phyloP scores from a whole-genome alignment of 30 jellyfish, hydroid and myxozoan genomes.

The Morbakka virulenta region DNA sequence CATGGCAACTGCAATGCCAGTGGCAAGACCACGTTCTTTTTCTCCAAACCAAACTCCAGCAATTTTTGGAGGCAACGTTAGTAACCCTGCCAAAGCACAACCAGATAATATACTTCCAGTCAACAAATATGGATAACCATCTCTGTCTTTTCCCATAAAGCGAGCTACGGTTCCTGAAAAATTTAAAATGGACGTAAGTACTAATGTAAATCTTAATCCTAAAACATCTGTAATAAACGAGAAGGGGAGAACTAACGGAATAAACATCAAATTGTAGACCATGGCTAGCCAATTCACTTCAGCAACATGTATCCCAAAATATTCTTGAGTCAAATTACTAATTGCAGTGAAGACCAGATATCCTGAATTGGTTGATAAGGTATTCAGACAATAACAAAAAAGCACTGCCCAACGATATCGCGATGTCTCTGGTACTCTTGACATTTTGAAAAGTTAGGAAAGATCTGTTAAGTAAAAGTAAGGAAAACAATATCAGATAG shows the following conservation, averaged over 20 bases:
- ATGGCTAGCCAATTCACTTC: slow-evolving; percentile 73
- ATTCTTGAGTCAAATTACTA: slow-evolving; percentile 54
- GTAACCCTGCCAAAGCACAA: slow-evolving; percentile 62
- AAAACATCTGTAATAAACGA: slow-evolving; percentile 38
- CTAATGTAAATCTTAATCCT: slow-evolving; percentile 57
- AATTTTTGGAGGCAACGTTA: slow-evolving; percentile 73
- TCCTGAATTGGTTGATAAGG: slow-evolving; percentile 55
- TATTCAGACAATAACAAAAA: slow-evolving; percentile 59
- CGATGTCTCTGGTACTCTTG: too few relatives aligned
- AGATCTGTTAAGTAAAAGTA: too few relatives aligned
- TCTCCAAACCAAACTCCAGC: slow-evolving; percentile 90
- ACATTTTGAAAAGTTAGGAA: too few relatives aligned
- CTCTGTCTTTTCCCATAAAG: slow-evolving; percentile 22
- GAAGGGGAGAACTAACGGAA: slow-evolving; percentile 63
- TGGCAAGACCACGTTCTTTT: slow-evolving; percentile 74
- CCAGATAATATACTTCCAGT: slow-evolving; percentile 47
- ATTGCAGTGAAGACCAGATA: slow-evolving; percentile 76
- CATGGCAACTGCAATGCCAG: slow-evolving; percentile 69
- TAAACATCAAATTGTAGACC: slow-evolving; percentile 40
- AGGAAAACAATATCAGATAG: too few relatives aligned
- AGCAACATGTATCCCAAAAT: slow-evolving; percentile 37
- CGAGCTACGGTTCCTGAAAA: slow-evolving; percentile 62
- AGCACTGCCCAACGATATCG: slow-evolving; percentile 72
- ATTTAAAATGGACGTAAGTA: slow-evolving; percentile 48
- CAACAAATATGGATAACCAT: background rate